Conservation (phyloP, 2,113 vertebrate genomes). For the Anguilla japonica region DNA sequence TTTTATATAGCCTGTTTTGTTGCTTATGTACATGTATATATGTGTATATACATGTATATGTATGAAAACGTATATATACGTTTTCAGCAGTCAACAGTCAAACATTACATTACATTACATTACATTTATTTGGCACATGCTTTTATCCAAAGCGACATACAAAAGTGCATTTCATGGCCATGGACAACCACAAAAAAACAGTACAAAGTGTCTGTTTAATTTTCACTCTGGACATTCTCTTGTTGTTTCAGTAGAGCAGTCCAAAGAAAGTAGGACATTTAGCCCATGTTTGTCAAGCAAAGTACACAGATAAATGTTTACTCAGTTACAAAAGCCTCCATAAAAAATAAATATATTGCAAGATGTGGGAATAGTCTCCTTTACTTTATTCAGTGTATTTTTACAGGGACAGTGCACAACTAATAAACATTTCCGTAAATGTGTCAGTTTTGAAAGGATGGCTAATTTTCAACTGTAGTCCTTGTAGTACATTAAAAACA, state of each 20-base stretch:
- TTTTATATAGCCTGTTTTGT: background rate
- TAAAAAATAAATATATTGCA: background rate
- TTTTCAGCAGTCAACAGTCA: background rate
- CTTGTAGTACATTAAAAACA: too few species aligned
- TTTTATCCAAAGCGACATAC: too few species aligned
- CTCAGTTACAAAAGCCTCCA: background rate
- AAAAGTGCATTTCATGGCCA: too few species aligned
- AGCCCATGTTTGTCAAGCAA: slow-evolving; percentile 41
- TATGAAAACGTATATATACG: too few species aligned
- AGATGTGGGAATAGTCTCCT: background rate
- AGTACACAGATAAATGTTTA: slow-evolving; percentile 43
- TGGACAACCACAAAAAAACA: background rate
- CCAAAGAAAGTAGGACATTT: background rate
- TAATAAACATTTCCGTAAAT: too few species aligned
- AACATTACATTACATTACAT: slow-evolving; percentile 17
- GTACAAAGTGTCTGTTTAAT: slow-evolving; percentile 45
- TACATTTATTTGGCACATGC: too few species aligned
- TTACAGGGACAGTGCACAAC: too few species aligned
- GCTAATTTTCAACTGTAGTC: too few species aligned
- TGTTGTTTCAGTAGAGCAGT: slow-evolving; percentile 4
- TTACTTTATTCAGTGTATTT: too few species aligned
- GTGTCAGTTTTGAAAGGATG: too few species aligned
- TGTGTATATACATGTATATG: too few species aligned
- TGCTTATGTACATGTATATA: background rate
- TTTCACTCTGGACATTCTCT: slow-evolving; percentile 1